phyloP scores from a whole-genome alignment of 2,113 vertebrate species.

The Uropsilus gracilis region DNA sequence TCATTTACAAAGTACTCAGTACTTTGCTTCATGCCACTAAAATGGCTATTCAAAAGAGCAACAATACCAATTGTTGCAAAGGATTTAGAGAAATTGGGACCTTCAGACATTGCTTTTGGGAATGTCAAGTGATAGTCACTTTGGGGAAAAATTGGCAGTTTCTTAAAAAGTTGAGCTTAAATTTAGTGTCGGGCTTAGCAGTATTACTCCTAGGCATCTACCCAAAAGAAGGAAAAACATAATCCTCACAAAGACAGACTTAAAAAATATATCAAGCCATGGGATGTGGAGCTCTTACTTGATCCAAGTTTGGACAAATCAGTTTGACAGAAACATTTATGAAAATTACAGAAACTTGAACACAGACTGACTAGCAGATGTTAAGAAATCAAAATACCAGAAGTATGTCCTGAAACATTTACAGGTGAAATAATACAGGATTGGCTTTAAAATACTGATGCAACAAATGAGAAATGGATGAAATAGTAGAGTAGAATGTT shows the following conservation, averaged over 20 bases:
- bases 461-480: neutral
- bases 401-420: constrained; percentile 4
- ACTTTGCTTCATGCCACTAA: neutral
- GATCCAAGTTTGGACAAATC: neutral
- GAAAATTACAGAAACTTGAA: neutral
- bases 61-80: neutral
- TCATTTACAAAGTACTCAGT: too few species aligned
- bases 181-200: neutral
- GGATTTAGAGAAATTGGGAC: neutral
- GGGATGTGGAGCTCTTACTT: neutral
- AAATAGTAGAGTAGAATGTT: neutral
- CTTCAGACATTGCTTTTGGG: neutral
- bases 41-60: neutral
- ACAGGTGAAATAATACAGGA: neutral
- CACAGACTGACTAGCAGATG: neutral
- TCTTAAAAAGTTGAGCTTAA: neutral
- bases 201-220: neutral
- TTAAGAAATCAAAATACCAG: constrained; percentile 11
- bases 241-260: neutral
- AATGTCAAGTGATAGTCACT: neutral
- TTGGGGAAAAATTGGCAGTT: neutral
- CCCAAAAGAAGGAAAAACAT: neutral
- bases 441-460: neutral
- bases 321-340: constrained; percentile 1
- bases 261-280: neutral